Percentiles rank a stretch among this genome's conserved stretches.
Evolutionary conservation across 2,888 invertebrate genomes (phyloP).

Genomic region (Aphrophora alni): DNA sequence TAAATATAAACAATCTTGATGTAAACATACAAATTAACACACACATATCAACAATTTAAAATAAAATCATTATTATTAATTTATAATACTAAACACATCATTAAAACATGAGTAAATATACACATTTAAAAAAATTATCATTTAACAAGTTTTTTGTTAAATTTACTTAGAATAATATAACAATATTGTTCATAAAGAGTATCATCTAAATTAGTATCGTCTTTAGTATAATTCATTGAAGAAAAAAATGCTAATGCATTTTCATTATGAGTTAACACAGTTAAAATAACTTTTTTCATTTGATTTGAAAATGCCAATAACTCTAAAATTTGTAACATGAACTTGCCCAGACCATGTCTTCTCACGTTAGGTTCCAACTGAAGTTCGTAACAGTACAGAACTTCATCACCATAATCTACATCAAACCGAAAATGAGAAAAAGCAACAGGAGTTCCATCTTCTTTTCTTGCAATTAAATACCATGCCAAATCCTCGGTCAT

Average conservation of each 20-base stretch:
- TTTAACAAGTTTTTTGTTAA: background rate
- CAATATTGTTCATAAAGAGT: slow-evolving; percentile 52
- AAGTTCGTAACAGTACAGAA: slow-evolving; percentile 87
- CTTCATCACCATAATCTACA: slow-evolving; percentile 77
- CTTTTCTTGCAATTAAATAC: slow-evolving; percentile 71
- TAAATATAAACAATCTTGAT: too few species aligned
- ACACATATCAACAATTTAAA: too few species aligned
- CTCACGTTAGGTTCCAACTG: slow-evolving; percentile 76
- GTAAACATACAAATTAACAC: too few species aligned
- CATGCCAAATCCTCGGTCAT: slow-evolving; percentile 75
- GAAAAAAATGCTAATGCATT: slow-evolving; percentile 76
- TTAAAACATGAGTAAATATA: too few species aligned
- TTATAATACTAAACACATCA: background rate
- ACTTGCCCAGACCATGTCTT: slow-evolving; percentile 82
- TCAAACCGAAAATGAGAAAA: slow-evolving; percentile 87
- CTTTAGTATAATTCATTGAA: slow-evolving; percentile 66
- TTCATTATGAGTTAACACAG: slow-evolving; percentile 80
- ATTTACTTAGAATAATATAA: slow-evolving; percentile 48
- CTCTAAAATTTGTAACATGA: slow-evolving; percentile 80
- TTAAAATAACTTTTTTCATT: slow-evolving; percentile 83
- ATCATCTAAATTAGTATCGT: slow-evolving; percentile 67
- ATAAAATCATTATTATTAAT: too few species aligned
- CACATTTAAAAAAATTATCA: background rate
- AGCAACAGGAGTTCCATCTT: slow-evolving; percentile 64
- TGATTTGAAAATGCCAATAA: slow-evolving; percentile 73